Conservation (phyloP, 2,113 vertebrate genomes). For the Ranitomeya imitator region DNA sequence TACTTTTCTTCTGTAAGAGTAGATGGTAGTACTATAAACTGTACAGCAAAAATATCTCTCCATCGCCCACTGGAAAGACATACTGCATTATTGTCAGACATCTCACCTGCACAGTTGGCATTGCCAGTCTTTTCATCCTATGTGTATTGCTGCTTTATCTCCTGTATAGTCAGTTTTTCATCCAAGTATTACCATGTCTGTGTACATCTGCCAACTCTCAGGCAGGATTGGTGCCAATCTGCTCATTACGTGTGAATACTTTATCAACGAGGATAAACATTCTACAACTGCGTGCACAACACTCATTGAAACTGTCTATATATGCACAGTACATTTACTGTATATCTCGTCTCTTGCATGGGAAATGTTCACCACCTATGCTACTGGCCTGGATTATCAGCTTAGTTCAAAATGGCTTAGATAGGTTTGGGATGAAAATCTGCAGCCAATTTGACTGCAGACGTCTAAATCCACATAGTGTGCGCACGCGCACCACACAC, state of each 20-base stretch:
- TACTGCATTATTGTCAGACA: background rate
- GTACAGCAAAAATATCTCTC: background rate
- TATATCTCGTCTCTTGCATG: background rate
- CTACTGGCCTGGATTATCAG: background rate
- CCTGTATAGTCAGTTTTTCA: background rate
- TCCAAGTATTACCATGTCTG: background rate
- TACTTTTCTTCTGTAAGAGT: background rate
- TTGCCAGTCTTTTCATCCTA: background rate
- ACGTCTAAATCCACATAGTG: no score
- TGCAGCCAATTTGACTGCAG: no score
- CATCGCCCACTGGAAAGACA: background rate
- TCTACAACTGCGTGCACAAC: background rate
- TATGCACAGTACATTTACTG: background rate
- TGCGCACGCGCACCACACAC: no score
- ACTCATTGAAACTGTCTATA: background rate
- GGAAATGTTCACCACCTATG: background rate
- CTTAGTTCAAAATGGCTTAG: background rate
- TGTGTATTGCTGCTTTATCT: background rate
- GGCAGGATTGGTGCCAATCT: background rate
- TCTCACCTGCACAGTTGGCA: slow-evolving; percentile 3
- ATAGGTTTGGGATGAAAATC: no score
- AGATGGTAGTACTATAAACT: background rate
- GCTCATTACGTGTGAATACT: background rate
- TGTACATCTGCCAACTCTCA: background rate
- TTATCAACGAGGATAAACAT: background rate